Evolutionary conservation across 2,797 vertebrate genomes (phyloP).

Genomic region (Centroberyx gerrardi): DNA sequence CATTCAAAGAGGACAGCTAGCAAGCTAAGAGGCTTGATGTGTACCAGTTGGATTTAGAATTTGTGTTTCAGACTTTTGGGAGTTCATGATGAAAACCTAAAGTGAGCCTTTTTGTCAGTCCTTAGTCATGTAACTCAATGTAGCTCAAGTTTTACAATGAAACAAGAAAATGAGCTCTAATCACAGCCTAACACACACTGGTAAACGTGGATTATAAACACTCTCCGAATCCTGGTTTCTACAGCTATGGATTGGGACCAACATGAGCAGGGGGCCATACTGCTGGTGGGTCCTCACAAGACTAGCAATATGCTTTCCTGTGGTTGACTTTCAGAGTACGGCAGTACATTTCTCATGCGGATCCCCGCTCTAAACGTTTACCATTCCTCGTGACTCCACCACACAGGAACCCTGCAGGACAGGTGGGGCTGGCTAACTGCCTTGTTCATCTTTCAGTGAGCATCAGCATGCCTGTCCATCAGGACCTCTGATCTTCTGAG

Average conservation of each 20-base stretch:
- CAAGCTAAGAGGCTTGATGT: too few relatives aligned
- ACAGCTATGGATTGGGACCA: background rate
- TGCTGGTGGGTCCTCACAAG: background rate
- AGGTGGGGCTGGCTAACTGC: constrained; percentile 1
- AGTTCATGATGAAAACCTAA: too few relatives aligned
- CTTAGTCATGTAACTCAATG: background rate
- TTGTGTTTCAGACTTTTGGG: too few relatives aligned
- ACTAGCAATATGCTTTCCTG: background rate
- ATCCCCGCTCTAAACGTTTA: background rate
- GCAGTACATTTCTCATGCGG: background rate
- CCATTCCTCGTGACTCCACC: background rate
- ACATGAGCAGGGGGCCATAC: too few relatives aligned
- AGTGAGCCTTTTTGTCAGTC: background rate
- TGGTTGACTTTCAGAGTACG: background rate
- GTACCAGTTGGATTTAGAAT: too few relatives aligned
- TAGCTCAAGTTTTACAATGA: background rate
- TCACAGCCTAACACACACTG: background rate
- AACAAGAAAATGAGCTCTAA: background rate
- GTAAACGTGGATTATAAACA: background rate
- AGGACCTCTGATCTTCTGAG: background rate
- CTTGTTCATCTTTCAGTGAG: background rate
- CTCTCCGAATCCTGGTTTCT: background rate
- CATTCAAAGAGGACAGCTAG: too few relatives aligned
- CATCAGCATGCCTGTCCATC: background rate
- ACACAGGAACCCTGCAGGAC: background rate